phyloP scores from a whole-genome alignment of 2,113 vertebrate genomes.

The Tragelaphus imberbis region DNA sequence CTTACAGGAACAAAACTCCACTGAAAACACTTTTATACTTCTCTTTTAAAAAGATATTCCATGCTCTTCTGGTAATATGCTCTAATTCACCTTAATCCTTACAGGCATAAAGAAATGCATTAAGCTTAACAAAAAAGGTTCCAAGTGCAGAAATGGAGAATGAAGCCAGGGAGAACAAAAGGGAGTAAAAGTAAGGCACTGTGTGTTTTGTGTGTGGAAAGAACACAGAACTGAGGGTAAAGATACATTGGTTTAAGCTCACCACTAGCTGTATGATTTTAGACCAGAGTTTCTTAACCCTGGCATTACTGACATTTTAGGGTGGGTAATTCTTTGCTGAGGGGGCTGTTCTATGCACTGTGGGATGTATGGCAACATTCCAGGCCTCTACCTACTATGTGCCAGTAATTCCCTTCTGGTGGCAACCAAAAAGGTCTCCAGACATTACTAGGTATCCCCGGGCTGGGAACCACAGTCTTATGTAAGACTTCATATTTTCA shows the following conservation, averaged over 20 bases:
- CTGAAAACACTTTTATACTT: background rate
- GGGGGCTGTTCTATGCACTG: background rate
- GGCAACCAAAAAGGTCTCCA: background rate
- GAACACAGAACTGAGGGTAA: background rate
- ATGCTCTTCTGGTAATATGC: background rate
- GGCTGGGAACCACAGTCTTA: background rate
- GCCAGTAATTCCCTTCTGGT: background rate
- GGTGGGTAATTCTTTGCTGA: background rate
- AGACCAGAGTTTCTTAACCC: background rate
- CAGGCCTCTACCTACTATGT: background rate
- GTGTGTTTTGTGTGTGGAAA: background rate
- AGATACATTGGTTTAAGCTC: background rate
- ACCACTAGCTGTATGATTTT: background rate
- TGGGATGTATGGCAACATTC: background rate
- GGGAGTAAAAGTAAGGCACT: background rate
- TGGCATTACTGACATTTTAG: background rate
- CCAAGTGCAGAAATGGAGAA: background rate
- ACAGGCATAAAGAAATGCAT: background rate
- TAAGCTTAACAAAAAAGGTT: background rate
- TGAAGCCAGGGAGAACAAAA: background rate
- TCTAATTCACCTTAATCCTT: background rate
- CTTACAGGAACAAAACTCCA: background rate
- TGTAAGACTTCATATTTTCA: background rate
- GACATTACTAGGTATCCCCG: background rate
- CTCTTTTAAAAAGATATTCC: background rate